A percentile compares a stretch with the other conserved stretches of the same genome.
These are phyloP conservation scores for Drusus annulatus DNA, from an alignment of 1,140 invertebrate species.

Conservation along the genomic window DNA sequence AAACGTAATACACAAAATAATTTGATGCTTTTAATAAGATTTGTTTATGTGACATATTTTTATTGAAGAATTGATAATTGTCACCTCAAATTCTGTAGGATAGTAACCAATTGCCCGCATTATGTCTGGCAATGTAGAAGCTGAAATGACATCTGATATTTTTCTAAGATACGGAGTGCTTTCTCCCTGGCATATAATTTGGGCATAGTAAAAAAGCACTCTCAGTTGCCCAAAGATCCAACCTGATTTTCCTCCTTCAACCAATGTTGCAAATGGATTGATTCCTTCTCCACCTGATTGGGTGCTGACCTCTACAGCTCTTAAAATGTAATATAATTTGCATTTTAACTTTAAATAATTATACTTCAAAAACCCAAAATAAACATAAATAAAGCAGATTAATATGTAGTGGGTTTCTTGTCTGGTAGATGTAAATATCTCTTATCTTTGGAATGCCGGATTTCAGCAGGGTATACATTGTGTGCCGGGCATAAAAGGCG, in stretches of 20 bases:
- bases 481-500: no score
- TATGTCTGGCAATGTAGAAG: slow-evolving; percentile 40
- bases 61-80: background rate
- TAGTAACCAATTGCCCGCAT: slow-evolving; percentile 37
- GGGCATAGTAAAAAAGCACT: slow-evolving; percentile 41
- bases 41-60: no score
- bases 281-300: slow-evolving; percentile 21
- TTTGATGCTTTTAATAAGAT: no score
- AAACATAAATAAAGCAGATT: no score
- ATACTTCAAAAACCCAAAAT: no score
- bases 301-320: background rate
- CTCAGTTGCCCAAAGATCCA: slow-evolving; percentile 37
- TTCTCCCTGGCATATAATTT: slow-evolving; percentile 43
- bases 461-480: no score
- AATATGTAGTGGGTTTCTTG: no score
- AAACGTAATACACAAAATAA: background rate
- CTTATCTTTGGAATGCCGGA: no score
- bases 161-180: slow-evolving; percentile 35
- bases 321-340: background rate
- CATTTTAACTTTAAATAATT: background rate
- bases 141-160: slow-evolving; percentile 31
- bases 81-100: slow-evolving; percentile 41
- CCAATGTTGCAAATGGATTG: slow-evolving; percentile 28
- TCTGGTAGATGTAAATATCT: no score
- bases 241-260: slow-evolving; percentile 25